These are phyloP conservation scores for Apolygus lucorum DNA, from an alignment of 1,140 invertebrate species.

Conservation along the genomic window DNA sequence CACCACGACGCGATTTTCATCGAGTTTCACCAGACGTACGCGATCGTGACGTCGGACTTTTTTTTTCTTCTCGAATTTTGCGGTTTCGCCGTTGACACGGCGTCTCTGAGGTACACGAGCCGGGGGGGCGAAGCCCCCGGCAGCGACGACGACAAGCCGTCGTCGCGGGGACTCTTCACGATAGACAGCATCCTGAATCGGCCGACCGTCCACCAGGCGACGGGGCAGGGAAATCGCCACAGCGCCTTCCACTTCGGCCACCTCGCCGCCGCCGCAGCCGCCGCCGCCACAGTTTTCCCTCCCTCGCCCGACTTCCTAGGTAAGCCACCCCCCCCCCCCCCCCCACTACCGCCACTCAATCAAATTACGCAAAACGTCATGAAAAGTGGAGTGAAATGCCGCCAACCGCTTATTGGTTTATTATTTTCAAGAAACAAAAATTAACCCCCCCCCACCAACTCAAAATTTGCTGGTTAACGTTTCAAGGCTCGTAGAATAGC, in stretches of 20 bases:
- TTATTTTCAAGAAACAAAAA: too few species aligned
- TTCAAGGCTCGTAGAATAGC: too few species aligned
- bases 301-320: constrained; percentile 63
- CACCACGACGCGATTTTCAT: too few species aligned
- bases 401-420: too few species aligned
- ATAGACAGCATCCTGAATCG: constrained; percentile 62
- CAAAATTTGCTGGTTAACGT: too few species aligned
- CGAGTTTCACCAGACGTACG: too few species aligned
- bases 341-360: too few species aligned
- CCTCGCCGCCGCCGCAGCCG: constrained; percentile 47
- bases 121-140: constrained; percentile 16
- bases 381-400: too few species aligned
- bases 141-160: constrained; percentile 14
- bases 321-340: too few species aligned
- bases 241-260: constrained; percentile 46
- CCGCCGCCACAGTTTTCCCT: constrained; percentile 46
- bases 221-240: constrained; percentile 44
- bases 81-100: background rate
- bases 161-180: constrained; percentile 46
- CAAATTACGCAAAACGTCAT: too few species aligned
- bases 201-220: constrained; percentile 46
- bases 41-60: background rate
- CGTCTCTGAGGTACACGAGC: background rate
- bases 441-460: too few species aligned
- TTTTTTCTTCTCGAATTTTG: background rate